Evolutionary conservation across 2,797 vertebrate genomes (phyloP), one percentile per base, ranked within the genome.

Genomic region (Hipposideros larvatus): DNA sequence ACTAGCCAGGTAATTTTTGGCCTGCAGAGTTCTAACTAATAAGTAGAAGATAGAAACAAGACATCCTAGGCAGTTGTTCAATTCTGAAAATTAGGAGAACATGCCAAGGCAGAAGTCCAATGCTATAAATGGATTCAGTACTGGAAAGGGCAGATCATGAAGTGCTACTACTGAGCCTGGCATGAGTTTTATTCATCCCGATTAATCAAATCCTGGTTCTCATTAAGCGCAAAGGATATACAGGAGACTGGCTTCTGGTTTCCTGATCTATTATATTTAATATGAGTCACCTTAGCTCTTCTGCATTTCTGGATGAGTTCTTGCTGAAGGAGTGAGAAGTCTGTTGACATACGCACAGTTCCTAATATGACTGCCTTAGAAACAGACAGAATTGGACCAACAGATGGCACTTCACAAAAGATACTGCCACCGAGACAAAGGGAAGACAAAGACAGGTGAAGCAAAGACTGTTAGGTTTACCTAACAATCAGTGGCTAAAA

Each of bases 191-290:
- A 48, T 84, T 93, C 80, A 92, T 74, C 61, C 66, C 96, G 91
- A 96, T 96, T 96, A 96, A 97, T 97, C 71, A 86, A 93, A 94
- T 91, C 61, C 89, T 77, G 31, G 43, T 87, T 93, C 87, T 96
- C 93, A 94, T 90, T 96, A 91, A 92, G n/a, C 88, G 61, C 55
- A 84, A 84, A 93, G 15, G 21, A 57, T 80, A 68, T 91, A 87
- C 79, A 95, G 84, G 88, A 71, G 46, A 57, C 37, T 96, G 91
- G 48, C 48, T 93, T 95, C 83, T 97, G 75, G 7, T 83, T 93
- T 83, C 79, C 57, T 57, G 75, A 68, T 77, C n/a, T 43, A 43
- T 43, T 9, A 43, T 43, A 43, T 37, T 37, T 92, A 59, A 28
- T 53, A n/a, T 66, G 75, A 87, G 55, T 65, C 63, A 73, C 43